A percentile compares a stretch with the other conserved stretches of the same genome.
phyloP scores from a whole-genome alignment of 2,888 invertebrate genomes.

The Diplazon laetatorius region DNA sequence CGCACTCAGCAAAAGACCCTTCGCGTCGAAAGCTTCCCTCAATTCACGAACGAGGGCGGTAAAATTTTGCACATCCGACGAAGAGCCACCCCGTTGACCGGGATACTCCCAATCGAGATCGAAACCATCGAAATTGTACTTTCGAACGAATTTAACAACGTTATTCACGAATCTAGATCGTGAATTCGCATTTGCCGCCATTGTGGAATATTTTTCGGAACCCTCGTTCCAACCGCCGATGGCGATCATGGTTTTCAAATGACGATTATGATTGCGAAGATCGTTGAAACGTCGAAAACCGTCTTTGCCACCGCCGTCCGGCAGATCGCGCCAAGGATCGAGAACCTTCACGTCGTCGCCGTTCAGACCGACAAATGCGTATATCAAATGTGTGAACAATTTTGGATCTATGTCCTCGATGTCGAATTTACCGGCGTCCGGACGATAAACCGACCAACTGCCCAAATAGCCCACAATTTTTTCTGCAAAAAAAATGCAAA shows the following conservation, averaged over 20 bases:
- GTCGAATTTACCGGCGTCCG: constrained; percentile 86
- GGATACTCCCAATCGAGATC: constrained; percentile 90
- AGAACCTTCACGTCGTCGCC: constrained; percentile 84
- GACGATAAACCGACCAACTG: constrained; percentile 89
- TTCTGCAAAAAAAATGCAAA: too few species aligned
- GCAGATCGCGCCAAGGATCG: constrained; percentile 86
- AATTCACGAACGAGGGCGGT: constrained; percentile 84
- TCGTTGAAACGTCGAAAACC: constrained; percentile 84
- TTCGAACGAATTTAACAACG: constrained; percentile 83
- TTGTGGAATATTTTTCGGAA: constrained; percentile 85
- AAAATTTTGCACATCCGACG: constrained; percentile 83
- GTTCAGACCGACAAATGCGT: constrained; percentile 88
- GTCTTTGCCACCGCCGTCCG: constrained; percentile 83
- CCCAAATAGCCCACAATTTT: constrained; percentile 90
- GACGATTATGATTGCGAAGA: constrained; percentile 84
- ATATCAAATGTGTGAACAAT: constrained; percentile 90
- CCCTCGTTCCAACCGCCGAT: constrained; percentile 90
- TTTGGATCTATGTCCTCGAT: constrained; percentile 87
- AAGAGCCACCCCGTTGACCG: constrained; percentile 83
- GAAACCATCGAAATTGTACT: constrained; percentile 87
- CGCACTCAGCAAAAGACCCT: constrained; percentile 78
- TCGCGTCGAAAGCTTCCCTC: constrained; percentile 83
- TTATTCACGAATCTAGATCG: constrained; percentile 85
- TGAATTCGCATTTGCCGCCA: constrained; percentile 82
- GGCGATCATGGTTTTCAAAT: constrained; percentile 85